Percentiles rank a stretch among this genome's conserved stretches.
Conservation (phyloP, 1,140 invertebrate genomes). For the Cryptotermes secundus region DNA sequence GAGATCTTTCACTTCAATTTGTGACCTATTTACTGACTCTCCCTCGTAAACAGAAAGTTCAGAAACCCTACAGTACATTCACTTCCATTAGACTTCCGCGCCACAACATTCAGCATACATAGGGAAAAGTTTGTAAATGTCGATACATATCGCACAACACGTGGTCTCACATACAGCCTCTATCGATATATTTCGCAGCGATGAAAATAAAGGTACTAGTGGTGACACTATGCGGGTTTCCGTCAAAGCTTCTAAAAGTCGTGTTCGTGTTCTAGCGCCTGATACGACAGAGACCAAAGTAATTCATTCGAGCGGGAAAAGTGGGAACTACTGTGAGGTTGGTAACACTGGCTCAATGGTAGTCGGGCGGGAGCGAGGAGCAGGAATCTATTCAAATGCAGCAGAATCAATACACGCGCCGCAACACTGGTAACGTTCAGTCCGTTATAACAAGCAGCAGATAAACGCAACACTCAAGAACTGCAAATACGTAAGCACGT, state of each 20-base stretch:
- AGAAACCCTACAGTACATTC: no score
- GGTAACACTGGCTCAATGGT: neutral
- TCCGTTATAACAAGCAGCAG: neutral
- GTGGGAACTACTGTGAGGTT: neutral
- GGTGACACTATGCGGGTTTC: neutral
- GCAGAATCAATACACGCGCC: neutral
- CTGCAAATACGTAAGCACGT: no score
- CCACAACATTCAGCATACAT: no score
- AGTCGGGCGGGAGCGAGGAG: neutral
- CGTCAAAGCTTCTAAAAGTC: neutral
- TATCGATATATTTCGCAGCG: no score
- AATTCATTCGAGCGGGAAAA: neutral
- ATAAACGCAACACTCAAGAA: no score
- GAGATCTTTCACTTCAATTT: no score
- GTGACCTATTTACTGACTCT: no score
- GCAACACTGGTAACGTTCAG: neutral
- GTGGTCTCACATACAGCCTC: no score
- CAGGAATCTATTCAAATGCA: neutral
- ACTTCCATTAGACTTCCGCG: no score
- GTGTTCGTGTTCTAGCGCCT: neutral
- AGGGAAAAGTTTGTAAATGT: no score
- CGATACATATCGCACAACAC: no score
- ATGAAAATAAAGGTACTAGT: neutral
- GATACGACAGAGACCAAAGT: neutral
- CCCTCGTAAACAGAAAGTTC: no score